Evolutionary conservation across 1,140 invertebrate genomes (phyloP).

Genomic region (Lethrus apterus): DNA sequence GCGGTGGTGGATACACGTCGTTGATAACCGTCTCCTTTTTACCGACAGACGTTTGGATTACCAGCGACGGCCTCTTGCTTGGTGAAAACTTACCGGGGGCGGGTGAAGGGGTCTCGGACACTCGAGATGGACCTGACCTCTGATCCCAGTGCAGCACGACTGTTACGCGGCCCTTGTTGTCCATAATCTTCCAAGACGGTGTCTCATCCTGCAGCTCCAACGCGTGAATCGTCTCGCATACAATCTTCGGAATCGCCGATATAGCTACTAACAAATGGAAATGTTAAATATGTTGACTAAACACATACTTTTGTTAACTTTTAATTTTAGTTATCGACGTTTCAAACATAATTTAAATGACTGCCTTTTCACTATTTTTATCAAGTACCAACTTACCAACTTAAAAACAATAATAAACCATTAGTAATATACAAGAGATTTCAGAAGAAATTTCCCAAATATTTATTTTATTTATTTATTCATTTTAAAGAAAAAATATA

Average conservation of each 20-base stretch:
- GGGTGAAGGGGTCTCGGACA: conserved; percentile 45
- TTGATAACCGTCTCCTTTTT: conserved; percentile 51
- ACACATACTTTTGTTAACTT: too few species aligned
- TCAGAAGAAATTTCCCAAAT: too few species aligned
- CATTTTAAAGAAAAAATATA: too few species aligned
- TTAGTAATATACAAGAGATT: too few species aligned
- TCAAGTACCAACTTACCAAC: too few species aligned
- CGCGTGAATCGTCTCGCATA: conserved; percentile 91
- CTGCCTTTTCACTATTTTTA: too few species aligned
- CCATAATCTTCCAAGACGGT: conserved; percentile 94
- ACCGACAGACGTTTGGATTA: conserved; percentile 70
- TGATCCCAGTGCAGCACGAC: conserved; percentile 91
- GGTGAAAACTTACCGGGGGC: conserved; percentile 54
- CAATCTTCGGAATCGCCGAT: conserved; percentile 90
- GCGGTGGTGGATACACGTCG: conserved; percentile 44
- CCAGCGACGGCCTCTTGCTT: conserved; percentile 59
- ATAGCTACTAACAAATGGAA: conserved; percentile 57
- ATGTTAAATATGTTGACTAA: background rate
- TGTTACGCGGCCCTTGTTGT: conserved; percentile 89
- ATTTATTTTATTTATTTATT: too few species aligned
- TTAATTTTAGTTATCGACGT: too few species aligned
- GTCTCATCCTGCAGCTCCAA: conserved; percentile 90
- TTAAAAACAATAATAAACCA: too few species aligned
- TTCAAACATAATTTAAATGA: too few species aligned
- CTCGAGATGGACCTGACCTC: conserved; percentile 53